Conservation (phyloP, 92 coral and sea anemone genomes). For the Porites rus region DNA sequence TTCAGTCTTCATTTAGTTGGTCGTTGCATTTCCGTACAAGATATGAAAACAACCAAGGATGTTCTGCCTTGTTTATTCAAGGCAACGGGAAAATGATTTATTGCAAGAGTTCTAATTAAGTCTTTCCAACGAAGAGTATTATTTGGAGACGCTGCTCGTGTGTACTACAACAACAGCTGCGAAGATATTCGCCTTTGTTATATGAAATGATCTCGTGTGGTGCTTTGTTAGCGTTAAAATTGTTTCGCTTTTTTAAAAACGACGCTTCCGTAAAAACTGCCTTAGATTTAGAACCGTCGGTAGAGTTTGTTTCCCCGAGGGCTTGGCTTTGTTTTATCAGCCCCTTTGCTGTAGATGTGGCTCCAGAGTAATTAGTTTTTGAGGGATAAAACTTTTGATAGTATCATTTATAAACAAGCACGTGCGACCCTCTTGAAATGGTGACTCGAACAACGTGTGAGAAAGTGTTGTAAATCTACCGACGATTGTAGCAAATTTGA, state of each 20-base stretch:
- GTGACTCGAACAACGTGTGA: conserved; percentile 29
- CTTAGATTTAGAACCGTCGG: conserved; percentile 12
- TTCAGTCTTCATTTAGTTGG: background rate
- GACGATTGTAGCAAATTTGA: conserved; percentile 24
- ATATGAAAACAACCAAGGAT: conserved; percentile 5
- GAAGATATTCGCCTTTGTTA: conserved; percentile 35
- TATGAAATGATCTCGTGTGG: conserved; percentile 40
- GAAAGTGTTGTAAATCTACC: conserved; percentile 29
- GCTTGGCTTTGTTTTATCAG: conserved; percentile 21
- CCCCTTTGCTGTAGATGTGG: conserved; percentile 1
- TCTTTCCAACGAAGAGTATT: conserved; percentile 42
- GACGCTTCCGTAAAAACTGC: conserved; percentile 41
- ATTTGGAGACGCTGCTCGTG: conserved; percentile 34
- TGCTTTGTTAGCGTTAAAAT: conserved; percentile 44
- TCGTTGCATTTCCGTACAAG: conserved; percentile 2
- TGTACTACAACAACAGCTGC: conserved; percentile 53
- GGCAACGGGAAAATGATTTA: conserved; percentile 28
- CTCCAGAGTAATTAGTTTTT: conserved; percentile 36
- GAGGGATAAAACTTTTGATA: conserved; percentile 22
- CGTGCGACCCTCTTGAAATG: conserved; percentile 40
- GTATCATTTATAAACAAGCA: conserved; percentile 43
- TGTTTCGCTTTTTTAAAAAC: conserved; percentile 29
- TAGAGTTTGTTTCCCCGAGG: conserved; percentile 15
- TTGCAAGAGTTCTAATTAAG: conserved; percentile 58
- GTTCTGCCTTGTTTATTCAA: conserved; percentile 32